These are phyloP conservation scores for Alsophila aescularia DNA, from an alignment of 2,888 invertebrate species.

Conservation along the genomic window DNA sequence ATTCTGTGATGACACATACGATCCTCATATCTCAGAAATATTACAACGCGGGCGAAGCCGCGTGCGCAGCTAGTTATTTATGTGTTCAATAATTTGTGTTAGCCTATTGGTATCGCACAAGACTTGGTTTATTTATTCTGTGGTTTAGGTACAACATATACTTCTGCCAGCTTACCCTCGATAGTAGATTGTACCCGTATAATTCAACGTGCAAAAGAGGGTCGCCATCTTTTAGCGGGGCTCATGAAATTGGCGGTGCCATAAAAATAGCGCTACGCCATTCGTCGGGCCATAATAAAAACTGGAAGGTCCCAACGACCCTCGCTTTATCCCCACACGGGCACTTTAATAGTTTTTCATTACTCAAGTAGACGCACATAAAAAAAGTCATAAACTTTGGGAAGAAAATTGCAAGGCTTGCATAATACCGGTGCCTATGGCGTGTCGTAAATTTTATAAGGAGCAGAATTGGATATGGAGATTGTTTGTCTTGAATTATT, in stretches of 20 bases:
- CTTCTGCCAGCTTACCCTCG: too few relatives aligned
- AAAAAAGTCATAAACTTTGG: conserved; percentile 74
- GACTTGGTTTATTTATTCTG: too few relatives aligned
- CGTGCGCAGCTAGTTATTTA: too few relatives aligned
- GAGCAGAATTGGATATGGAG: conserved; percentile 65
- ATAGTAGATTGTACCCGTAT: conserved; percentile 32
- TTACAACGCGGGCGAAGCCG: too few relatives aligned
- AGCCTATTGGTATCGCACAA: too few relatives aligned
- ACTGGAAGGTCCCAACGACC: conserved; percentile 75
- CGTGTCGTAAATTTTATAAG: conserved; percentile 66
- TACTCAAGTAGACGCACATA: conserved; percentile 80
- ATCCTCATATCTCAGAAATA: too few relatives aligned
- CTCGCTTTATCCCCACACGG: conserved; percentile 74
- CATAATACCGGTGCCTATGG: conserved; percentile 67
- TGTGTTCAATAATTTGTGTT: too few relatives aligned
- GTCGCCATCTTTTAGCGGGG: conserved; percentile 69
- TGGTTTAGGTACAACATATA: too few relatives aligned
- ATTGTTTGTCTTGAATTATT: conserved; percentile 61
- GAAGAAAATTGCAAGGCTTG: conserved; percentile 80
- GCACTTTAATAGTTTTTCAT: conserved; percentile 82
- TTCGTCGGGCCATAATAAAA: conserved; percentile 74
- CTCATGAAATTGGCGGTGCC: conserved; percentile 71
- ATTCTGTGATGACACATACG: too few relatives aligned
- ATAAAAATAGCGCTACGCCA: conserved; percentile 71
- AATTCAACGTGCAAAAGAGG: conserved; percentile 52